Base-by-base conservation (phyloP, 2,113 vertebrate genomes). In the Galeopterus variegatus region DNA sequence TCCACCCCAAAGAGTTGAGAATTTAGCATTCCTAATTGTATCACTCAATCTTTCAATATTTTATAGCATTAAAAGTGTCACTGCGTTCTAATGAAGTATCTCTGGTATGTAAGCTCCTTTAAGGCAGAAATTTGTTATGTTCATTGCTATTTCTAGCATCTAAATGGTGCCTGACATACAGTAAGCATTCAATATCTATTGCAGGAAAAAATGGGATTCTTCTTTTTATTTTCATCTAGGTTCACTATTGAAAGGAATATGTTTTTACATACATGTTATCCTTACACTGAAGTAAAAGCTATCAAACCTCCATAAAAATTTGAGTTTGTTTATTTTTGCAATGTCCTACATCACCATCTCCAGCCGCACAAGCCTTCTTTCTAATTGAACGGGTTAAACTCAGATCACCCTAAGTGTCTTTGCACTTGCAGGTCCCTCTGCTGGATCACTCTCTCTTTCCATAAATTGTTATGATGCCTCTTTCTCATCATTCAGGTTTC, bases 41-140 rank as follows among this genome's bases (percentile, higher is more conserved):
- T 58, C 36, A 58, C 69, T 81, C 52, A 86, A 86, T 64, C 6
- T 91, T 81, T n/a, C 79, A 67, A 82, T 93, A 88, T 65, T 64
- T 92, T 60, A 62, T 1, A 77, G 41, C 23, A 82, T n/a, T 94
- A 82, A 54, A 94, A 70, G 41, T 62, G 12, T 41, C 33, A 79
- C 17, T 83, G 19, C n/a, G 70, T 6, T 94, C 48, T 67, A 96
- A 90, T 69, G 17, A 87, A 70, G 33, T 45, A 60, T 82, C 45
- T 87, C 45, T 23, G 9, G 24, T 72, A 58, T 24, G 9, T 58
- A 90, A 82, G n/a, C 4, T 73, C 54, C 62, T 77, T 6, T 50
- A 90, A 87, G 54, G 45, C 60, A 89, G 33, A 70, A 54, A 88
- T 84, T 41, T 75, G 23, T 58, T 90, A 31, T 60, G 24, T 36